Evolutionary conservation across 2,888 invertebrate species (phyloP), one percentile per base, ranked within the genome.

Genomic region (Odontothrips loti): DNA sequence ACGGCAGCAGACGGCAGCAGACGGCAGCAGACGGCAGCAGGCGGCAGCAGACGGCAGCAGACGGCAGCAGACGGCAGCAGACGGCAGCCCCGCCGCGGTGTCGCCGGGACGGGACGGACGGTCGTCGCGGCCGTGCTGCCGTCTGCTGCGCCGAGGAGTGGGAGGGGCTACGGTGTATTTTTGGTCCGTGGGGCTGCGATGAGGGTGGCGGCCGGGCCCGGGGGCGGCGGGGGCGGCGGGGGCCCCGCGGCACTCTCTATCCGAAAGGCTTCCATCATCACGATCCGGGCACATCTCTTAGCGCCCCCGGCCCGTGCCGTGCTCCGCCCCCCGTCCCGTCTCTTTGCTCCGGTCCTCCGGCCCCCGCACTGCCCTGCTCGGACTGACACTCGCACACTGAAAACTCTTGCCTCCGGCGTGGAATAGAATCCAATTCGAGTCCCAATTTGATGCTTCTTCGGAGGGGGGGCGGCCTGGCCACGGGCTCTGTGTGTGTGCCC

Each of bases 241-340:
- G 34, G 3, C 34, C 6, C 34, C 51, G 68, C 68, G 68, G 23
- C 34, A 6, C 23, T 75, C 68, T 23, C 23, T n/a, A n/a, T 27
- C 27, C 68, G 68, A n/a, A 58, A 27, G 68, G 27, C 68, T 75
- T 27, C 68, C 68, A 75, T 75, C 68, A 75, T 75, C 68, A 75
- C 68, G 58, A 58, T 58, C 34, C 34, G 34, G 34, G 34, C 3
- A 43, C 34, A 43, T 58, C 58, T 58, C 23, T 75, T 23, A 75
- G 23, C 23, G 68, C 68, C 23, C 68, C 34, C 34, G 34, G 11
- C 15, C 17, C 51, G 51, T 51, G 17, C 51, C 17, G 51, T 51
- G 51, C 17, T 11, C 17, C 51, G 51, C n/a, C n/a, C n/a, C n/a
- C n/a, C 17, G 15, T 51, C 51, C 58, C 17, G 10, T 17, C 58